Conservation (phyloP, 2,797 vertebrate species). For the Heliangelus exortis region DNA sequence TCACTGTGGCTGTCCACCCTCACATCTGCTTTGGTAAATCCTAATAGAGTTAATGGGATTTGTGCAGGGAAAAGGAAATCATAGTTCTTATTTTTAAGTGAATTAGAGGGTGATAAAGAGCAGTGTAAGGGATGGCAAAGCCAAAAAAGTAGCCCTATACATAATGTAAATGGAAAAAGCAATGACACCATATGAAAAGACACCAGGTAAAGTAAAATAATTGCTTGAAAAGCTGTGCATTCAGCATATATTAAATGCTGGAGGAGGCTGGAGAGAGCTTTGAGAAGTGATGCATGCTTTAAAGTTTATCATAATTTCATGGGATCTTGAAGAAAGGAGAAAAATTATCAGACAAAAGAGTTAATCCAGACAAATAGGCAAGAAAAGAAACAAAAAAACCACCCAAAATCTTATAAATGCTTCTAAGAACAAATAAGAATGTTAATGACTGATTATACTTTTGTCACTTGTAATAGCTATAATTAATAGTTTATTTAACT, state of each 20-base stretch:
- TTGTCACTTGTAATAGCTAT: background rate
- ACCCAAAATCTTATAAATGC: background rate
- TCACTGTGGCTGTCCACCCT: background rate
- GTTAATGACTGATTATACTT: background rate
- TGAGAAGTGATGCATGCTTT: background rate
- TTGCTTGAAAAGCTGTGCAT: background rate
- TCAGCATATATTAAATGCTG: slow-evolving; percentile 9
- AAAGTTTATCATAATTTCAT: background rate
- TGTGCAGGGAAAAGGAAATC: slow-evolving; percentile 5
- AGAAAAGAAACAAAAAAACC: background rate
- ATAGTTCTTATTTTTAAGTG: background rate
- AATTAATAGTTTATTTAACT: background rate
- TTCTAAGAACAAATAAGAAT: background rate
- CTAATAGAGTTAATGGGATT: slow-evolving; percentile 24
- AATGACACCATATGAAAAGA: background rate
- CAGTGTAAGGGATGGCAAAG: background rate
- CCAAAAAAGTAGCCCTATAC: background rate
- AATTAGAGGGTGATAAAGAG: background rate
- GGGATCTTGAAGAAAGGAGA: background rate
- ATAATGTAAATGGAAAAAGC: background rate
- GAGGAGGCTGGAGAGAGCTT: background rate
- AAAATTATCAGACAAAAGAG: background rate
- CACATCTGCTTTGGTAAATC: slow-evolving; percentile 22
- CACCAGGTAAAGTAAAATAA: background rate
- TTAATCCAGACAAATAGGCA: background rate